Conservation (phyloP, 2,888 invertebrate genomes). For the Zelleria hepariella region DNA sequence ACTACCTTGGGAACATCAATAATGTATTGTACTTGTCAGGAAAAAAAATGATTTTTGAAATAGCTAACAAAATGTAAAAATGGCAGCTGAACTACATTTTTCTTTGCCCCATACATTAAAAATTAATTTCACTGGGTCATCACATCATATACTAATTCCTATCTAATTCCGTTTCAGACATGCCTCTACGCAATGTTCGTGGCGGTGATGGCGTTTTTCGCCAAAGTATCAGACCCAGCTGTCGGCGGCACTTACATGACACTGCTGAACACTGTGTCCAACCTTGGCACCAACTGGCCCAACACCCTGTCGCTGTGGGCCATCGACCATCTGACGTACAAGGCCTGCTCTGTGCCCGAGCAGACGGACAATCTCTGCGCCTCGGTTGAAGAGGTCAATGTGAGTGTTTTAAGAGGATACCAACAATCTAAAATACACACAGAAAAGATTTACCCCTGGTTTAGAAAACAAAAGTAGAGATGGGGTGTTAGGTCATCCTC, state of each 20-base stretch:
- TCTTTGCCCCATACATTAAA: too few species aligned
- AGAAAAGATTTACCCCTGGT: too few species aligned
- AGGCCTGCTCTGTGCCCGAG: slow-evolving; percentile 72
- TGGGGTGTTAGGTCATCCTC: too few species aligned
- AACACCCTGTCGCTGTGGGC: slow-evolving; percentile 91
- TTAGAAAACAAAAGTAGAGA: too few species aligned
- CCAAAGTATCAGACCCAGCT: slow-evolving; percentile 94
- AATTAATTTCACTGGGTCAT: too few species aligned
- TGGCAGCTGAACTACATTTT: too few species aligned
- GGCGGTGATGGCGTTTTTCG: slow-evolving; percentile 97
- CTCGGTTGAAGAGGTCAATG: slow-evolving; percentile 75
- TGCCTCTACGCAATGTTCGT: slow-evolving; percentile 98
- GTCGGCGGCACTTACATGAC: slow-evolving; percentile 99
- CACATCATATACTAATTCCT: neutral
- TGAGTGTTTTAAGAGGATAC: slow-evolving; percentile 45
- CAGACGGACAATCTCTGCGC: slow-evolving; percentile 75
- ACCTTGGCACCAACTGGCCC: slow-evolving; percentile 99
- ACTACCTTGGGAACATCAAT: too few species aligned
- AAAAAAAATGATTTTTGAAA: too few species aligned
- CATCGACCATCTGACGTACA: slow-evolving; percentile 90
- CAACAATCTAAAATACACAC: too few species aligned
- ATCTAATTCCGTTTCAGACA: slow-evolving; percentile 72
- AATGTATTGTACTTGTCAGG: too few species aligned
- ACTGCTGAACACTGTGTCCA: slow-evolving; percentile 93
- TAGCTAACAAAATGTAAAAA: too few species aligned